These are phyloP conservation scores for Chaitophorus viminalis DNA, from an alignment of 2,888 invertebrate species.

Conservation along the genomic window DNA sequence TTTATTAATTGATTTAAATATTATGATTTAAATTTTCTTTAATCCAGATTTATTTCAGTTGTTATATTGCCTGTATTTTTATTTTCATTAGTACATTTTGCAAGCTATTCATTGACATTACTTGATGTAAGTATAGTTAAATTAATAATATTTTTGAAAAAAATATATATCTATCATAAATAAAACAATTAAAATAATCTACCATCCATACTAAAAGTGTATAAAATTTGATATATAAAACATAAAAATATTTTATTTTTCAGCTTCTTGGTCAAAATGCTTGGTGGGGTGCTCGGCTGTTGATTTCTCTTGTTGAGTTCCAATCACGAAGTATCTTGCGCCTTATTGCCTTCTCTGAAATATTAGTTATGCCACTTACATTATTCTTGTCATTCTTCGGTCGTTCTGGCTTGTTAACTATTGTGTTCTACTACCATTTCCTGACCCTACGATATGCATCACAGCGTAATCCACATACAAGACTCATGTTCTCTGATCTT, in stretches of 20 bases:
- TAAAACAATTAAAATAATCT: too few relatives aligned
- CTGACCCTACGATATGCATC: constrained; percentile 91
- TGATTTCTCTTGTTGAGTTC: constrained; percentile 88
- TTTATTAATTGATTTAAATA: too few relatives aligned
- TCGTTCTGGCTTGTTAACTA: constrained; percentile 87
- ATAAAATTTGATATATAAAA: background rate
- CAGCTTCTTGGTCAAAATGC: constrained; percentile 92
- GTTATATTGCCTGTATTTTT: constrained; percentile 89
- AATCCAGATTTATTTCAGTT: constrained; percentile 72
- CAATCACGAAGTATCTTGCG: constrained; percentile 91
- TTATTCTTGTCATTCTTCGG: constrained; percentile 88
- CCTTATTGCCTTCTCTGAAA: constrained; percentile 92
- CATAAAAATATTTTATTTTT: constrained; percentile 64
- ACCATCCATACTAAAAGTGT: too few relatives aligned
- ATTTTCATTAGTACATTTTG: constrained; percentile 91
- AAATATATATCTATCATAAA: too few relatives aligned
- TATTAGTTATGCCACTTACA: constrained; percentile 87
- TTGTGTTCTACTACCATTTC: constrained; percentile 97
- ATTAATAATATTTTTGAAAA: background rate
- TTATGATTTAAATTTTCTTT: constrained; percentile 66
- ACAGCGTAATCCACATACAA: constrained; percentile 94
- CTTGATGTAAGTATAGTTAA: constrained; percentile 83
- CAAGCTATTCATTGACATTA: constrained; percentile 88
- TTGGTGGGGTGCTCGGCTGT: constrained; percentile 86
- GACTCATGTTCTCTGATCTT: constrained; percentile 91